Base-by-base conservation (phyloP, 35 echinoderm and acorn worm species). In the Heliocidaris erythrogramma region DNA sequence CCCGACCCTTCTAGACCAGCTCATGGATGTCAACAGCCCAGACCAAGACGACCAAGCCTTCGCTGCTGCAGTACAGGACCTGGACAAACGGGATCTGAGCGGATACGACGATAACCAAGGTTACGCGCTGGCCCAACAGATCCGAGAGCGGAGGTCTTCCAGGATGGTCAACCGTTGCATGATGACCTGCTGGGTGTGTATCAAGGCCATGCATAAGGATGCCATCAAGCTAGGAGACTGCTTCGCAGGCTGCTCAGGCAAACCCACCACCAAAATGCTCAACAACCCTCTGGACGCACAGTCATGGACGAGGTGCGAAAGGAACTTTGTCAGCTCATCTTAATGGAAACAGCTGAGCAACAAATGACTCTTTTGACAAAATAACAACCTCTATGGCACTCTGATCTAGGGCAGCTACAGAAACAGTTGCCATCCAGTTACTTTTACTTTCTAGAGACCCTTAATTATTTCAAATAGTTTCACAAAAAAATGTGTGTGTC, bases 1-100 rank as follows among this genome's bases (percentile, higher is more conserved):
- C 48, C 91, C 91, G 10, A 92, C 91, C 21, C 32, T 92, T 13
- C 91, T 92, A 49, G 91, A 92, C 13, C 31, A 52, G n/a, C 48
- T 92, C 1, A 56, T 92, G 91, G 91, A 92, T 48, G 48, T 59
- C 48, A 59, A 92, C 91, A 59, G 1, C 5, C 12, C 27, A 5
- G 91, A 92, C 30, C 9, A 24, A 30, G 48, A 24, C 24, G 91
- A 92, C 30, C 31, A 92, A n/a, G 50, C 47, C 91, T 48, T 92
- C 13, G 87, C 12, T 12, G 30, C 31, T 47, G 87, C 87, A 30
- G 12, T 89, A 89, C 91, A 92, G 48, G 11, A 29, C 91, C 50
- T 92, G 2, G 48, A 92, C 16, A 59, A 92, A 21, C 10, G 21
- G 49, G 91, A 92, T 16, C 48, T 48, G 0, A 18, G 29, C 47